These are phyloP conservation scores for Synanthedon formicaeformis DNA, from an alignment of 2,888 invertebrate species.

Conservation along the genomic window DNA sequence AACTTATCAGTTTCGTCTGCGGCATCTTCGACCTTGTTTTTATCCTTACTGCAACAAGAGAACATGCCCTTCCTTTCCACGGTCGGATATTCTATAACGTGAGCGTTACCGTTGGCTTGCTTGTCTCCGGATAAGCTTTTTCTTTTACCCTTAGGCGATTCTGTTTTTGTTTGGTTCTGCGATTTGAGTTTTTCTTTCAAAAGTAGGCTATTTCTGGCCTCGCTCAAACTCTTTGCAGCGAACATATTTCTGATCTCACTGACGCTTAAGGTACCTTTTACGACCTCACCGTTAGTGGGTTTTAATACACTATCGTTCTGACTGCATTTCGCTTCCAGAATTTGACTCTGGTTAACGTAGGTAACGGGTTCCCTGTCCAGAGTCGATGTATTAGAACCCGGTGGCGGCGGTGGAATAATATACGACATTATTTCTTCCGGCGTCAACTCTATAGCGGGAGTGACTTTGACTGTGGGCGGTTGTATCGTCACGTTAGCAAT, in stretches of 20 bases:
- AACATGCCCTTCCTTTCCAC: slow-evolving; percentile 80
- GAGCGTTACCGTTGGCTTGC: slow-evolving; percentile 54
- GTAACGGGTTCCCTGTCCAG: slow-evolving; percentile 53
- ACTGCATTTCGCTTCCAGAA: slow-evolving; percentile 34
- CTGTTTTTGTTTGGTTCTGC: slow-evolving; percentile 37
- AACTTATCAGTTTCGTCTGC: slow-evolving; percentile 51
- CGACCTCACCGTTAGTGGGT: slow-evolving; percentile 52
- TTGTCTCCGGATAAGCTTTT: slow-evolving; percentile 51
- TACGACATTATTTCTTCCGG: slow-evolving; percentile 88
- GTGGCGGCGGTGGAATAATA: slow-evolving; percentile 83
- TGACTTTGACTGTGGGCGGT: slow-evolving; percentile 81
- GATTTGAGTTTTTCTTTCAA: slow-evolving; percentile 58
- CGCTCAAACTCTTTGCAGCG: slow-evolving; percentile 58
- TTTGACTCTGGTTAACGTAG: slow-evolving; percentile 50
- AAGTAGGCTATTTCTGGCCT: slow-evolving; percentile 63
- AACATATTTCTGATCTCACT: slow-evolving; percentile 68
- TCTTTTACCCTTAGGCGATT: slow-evolving; percentile 58
- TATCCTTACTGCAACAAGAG: slow-evolving; percentile 77
- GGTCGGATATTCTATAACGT: slow-evolving; percentile 79
- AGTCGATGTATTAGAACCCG: slow-evolving; percentile 67
- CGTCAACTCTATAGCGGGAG: slow-evolving; percentile 81
- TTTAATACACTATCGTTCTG: slow-evolving; percentile 30
- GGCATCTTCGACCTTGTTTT: slow-evolving; percentile 64
- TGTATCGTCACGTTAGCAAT: slow-evolving; percentile 85
- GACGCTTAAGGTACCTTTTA: slow-evolving; percentile 71